Conservation (phyloP, 2,113 vertebrate species). For the Antennarius striatus region DNA sequence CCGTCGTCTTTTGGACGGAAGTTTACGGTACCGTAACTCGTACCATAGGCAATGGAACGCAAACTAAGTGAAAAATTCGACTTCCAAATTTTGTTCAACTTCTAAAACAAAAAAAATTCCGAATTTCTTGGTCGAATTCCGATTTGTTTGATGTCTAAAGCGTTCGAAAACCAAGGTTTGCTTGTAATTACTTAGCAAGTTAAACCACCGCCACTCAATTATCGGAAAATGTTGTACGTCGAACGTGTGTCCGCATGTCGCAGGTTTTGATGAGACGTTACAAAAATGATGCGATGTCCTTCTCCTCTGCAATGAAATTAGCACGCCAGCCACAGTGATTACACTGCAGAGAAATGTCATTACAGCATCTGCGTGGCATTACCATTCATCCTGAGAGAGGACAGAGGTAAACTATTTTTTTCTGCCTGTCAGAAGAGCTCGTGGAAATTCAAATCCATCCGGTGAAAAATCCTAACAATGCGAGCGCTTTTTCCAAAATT, state of each 20-base stretch:
- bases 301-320: constrained; percentile 56
- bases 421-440: constrained; percentile 47
- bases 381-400: constrained; percentile 59
- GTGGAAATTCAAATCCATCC: constrained; percentile 30
- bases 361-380: constrained; percentile 66
- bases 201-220: too few species aligned
- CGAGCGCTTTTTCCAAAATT: constrained; percentile 21
- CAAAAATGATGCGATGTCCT: constrained; percentile 66
- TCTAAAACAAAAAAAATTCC: too few species aligned
- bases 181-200: too few species aligned
- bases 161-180: too few species aligned
- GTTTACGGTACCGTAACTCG: too few species aligned
- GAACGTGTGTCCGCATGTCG: constrained; percentile 40
- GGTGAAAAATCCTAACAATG: constrained; percentile 35
- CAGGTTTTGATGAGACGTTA: constrained; percentile 43
- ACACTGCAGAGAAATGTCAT: constrained; percentile 58
- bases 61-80: too few species aligned
- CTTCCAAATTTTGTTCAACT: too few species aligned
- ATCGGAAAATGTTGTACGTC: too few species aligned
- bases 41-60: too few species aligned
- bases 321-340: constrained; percentile 54
- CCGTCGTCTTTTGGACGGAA: too few species aligned
- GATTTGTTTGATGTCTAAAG: too few species aligned
- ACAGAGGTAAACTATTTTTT: constrained; percentile 63
- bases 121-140: too few species aligned